phyloP scores from a whole-genome alignment of 2,888 invertebrate genomes.

The Drosophila atroscutellata region DNA sequence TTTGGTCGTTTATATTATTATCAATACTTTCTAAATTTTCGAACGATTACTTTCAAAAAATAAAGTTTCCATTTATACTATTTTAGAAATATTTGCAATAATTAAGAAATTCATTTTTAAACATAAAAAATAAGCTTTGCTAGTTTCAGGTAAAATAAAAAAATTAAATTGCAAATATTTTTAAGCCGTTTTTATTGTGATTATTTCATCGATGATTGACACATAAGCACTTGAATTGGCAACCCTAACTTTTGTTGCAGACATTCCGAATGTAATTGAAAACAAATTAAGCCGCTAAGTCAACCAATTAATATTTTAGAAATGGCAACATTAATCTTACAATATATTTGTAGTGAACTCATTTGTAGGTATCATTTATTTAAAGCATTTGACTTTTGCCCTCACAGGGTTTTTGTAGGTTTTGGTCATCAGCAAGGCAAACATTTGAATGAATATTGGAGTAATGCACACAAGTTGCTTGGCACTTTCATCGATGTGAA shows the following conservation, averaged over 20 bases:
- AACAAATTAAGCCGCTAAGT: constrained; percentile 9
- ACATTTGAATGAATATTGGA: background rate
- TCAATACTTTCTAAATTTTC: background rate
- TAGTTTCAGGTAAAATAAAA: background rate
- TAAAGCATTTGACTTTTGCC: constrained; percentile 5
- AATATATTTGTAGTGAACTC: constrained; percentile 24
- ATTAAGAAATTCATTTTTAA: background rate
- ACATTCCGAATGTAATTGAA: background rate
- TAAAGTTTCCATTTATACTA: background rate
- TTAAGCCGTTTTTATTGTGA: background rate
- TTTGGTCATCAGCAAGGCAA: background rate
- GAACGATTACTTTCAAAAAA: background rate
- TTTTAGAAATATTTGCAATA: background rate
- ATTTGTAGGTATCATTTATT: constrained; percentile 15
- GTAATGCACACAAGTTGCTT: constrained; percentile 67
- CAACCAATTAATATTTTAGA: constrained; percentile 27
- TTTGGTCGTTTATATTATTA: background rate
- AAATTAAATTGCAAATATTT: background rate
- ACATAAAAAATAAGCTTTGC: background rate
- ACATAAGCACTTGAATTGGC: background rate
- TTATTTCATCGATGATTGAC: background rate
- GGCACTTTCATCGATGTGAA: constrained; percentile 10
- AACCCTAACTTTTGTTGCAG: background rate
- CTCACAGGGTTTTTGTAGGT: background rate
- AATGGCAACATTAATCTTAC: constrained; percentile 42